These are phyloP conservation scores for Pseudoatta argentina DNA, from an alignment of 1,140 invertebrate species.

Conservation along the genomic window DNA sequence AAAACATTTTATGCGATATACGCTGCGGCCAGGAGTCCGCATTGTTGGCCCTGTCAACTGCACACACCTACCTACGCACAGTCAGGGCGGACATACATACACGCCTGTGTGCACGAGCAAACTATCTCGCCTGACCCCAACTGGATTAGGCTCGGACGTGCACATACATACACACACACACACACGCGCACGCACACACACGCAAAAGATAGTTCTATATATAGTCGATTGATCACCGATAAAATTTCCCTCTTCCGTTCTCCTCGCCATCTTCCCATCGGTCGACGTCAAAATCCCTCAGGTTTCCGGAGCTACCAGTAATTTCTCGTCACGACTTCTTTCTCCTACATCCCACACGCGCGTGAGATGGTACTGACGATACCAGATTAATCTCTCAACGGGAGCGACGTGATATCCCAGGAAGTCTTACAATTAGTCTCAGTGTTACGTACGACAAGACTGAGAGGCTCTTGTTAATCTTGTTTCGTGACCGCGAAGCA, in stretches of 20 bases:
- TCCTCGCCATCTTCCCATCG: conserved; percentile 43
- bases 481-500: conserved; percentile 42
- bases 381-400: conserved; percentile 70
- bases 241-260: conserved; percentile 68
- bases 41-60: conserved; percentile 79
- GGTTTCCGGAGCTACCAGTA: conserved; percentile 52
- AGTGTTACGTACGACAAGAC: conserved; percentile 15
- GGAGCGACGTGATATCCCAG: conserved; percentile 62
- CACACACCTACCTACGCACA: conserved; percentile 68
- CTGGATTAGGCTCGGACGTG: conserved; percentile 76
- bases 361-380: conserved; percentile 67
- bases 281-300: conserved; percentile 65
- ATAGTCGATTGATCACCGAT: conserved; percentile 78
- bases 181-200: conserved; percentile 9
- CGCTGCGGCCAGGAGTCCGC: conserved; percentile 73
- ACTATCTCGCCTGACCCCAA: conserved; percentile 74
- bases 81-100: conserved; percentile 23
- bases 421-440: conserved; percentile 65
- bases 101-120: conserved; percentile 55
- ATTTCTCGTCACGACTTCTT: conserved; percentile 61
- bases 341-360: conserved; percentile 11
- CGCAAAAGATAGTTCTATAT: conserved; percentile 72
- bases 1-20: conserved; percentile 77
- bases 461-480: conserved; percentile 49
- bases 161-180: background rate